Evolutionary conservation across 2,113 vertebrate species (phyloP).

Genomic region (Piliocolobus tephrosceles): DNA sequence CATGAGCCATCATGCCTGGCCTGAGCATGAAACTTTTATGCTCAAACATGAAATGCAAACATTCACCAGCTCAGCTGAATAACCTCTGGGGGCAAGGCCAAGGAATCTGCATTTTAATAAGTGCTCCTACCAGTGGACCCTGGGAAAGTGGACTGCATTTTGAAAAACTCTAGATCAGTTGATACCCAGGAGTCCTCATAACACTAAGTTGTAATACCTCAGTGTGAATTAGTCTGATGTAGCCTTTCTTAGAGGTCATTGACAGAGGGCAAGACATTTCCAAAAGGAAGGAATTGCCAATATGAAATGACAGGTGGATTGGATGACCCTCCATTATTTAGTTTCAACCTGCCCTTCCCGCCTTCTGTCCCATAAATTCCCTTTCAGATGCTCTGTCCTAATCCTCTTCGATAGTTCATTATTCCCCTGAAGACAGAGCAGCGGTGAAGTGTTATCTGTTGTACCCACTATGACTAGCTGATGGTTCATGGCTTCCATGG

Average conservation of each 20-base stretch:
- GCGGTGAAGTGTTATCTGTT: background rate
- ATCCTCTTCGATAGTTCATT: background rate
- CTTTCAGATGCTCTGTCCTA: background rate
- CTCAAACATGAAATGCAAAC: background rate
- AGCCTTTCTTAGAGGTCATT: background rate
- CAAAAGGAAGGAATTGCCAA: background rate
- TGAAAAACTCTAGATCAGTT: background rate
- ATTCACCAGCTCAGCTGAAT: background rate
- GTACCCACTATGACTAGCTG: background rate
- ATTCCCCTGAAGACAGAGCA: background rate
- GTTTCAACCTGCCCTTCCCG: background rate
- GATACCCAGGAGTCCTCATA: background rate
- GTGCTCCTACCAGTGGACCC: too few species aligned
- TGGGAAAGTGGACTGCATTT: background rate
- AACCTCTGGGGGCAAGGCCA: background rate
- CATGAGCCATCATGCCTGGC: too few species aligned
- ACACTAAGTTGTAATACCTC: background rate
- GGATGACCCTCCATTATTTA: background rate
- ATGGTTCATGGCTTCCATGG: background rate
- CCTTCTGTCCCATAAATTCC: background rate
- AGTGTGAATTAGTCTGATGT: background rate
- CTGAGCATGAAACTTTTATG: background rate
- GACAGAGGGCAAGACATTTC: background rate
- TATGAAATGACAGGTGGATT: background rate
- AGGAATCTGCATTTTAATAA: background rate